Evolutionary conservation across 2,797 vertebrate genomes (phyloP).

Genomic region (Xerus rutilus): DNA sequence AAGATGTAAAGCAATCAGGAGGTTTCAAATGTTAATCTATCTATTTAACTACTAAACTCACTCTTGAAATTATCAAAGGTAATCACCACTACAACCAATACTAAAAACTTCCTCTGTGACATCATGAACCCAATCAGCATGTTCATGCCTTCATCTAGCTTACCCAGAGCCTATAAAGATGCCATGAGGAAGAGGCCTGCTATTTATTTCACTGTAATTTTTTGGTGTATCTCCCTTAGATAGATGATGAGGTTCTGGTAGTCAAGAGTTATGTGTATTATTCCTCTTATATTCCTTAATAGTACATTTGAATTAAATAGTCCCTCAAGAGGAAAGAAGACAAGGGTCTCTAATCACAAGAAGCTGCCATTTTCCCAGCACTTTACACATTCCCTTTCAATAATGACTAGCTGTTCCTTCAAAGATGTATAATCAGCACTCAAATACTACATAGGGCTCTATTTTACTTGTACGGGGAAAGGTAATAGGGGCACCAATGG

Average conservation of each 20-base stretch:
- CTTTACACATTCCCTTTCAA: not conserved
- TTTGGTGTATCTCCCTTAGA: not conserved
- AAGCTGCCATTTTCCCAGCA: not conserved
- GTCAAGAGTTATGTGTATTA: not conserved
- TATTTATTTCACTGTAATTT: not conserved
- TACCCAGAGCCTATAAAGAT: not conserved
- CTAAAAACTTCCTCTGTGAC: not conserved
- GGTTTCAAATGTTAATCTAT: constrained; percentile 6
- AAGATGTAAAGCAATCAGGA: constrained; percentile 1
- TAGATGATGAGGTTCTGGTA: not conserved
- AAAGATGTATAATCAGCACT: constrained; percentile 10
- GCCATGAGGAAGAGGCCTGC: not conserved
- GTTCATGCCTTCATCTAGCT: not conserved
- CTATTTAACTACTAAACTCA: not conserved
- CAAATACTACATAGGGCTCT: not conserved
- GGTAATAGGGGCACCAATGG: not conserved
- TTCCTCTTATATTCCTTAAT: not conserved
- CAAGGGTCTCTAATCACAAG: not conserved
- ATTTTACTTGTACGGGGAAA: not conserved
- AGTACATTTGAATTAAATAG: not conserved
- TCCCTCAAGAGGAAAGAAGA: not conserved
- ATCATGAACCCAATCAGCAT: not conserved
- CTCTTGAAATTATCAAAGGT: not conserved
- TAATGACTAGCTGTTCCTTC: constrained; percentile 23
- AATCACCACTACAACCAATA: not conserved